A percentile compares a stretch with the other conserved stretches of the same genome.
phyloP scores from a whole-genome alignment of 2,888 invertebrate genomes.

The Leptodirus hochenwartii region DNA sequence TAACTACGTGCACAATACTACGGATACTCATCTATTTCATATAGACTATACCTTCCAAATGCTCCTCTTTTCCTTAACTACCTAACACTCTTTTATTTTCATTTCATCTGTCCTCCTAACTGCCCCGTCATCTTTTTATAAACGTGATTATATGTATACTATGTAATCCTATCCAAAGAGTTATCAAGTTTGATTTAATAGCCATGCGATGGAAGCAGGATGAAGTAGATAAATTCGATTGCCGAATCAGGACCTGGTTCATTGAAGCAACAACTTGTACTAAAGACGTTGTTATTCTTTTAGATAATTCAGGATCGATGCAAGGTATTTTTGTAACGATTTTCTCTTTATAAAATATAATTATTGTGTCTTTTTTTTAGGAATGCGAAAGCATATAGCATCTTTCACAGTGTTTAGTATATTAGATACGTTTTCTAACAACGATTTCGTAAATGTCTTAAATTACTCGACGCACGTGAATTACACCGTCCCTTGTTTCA shows the following conservation, averaged over 20 bases:
- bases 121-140: no score
- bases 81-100: no score
- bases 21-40: no score
- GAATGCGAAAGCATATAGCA: slow-evolving; percentile 45
- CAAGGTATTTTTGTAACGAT: slow-evolving; percentile 55
- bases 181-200: slow-evolving; percentile 4
- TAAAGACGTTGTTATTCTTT: slow-evolving; percentile 87
- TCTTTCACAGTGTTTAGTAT: slow-evolving; percentile 75
- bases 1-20: no score
- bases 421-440: slow-evolving; percentile 88
- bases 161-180: background rate
- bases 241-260: slow-evolving; percentile 85
- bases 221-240: slow-evolving; percentile 71
- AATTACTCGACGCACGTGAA: slow-evolving; percentile 51
- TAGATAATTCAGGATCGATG: slow-evolving; percentile 97
- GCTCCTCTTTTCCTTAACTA: no score
- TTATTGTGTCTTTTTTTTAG: slow-evolving; percentile 14
- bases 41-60: no score
- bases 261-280: slow-evolving; percentile 96
- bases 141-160: no score
- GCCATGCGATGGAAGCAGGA: slow-evolving; percentile 36
- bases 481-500: slow-evolving; percentile 72
- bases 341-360: slow-evolving; percentile 35
- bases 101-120: no score
- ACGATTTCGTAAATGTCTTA: slow-evolving; percentile 91